These are phyloP conservation scores for Gila orcuttii DNA, from an alignment of 2,113 vertebrate genomes.

Conservation along the genomic window DNA sequence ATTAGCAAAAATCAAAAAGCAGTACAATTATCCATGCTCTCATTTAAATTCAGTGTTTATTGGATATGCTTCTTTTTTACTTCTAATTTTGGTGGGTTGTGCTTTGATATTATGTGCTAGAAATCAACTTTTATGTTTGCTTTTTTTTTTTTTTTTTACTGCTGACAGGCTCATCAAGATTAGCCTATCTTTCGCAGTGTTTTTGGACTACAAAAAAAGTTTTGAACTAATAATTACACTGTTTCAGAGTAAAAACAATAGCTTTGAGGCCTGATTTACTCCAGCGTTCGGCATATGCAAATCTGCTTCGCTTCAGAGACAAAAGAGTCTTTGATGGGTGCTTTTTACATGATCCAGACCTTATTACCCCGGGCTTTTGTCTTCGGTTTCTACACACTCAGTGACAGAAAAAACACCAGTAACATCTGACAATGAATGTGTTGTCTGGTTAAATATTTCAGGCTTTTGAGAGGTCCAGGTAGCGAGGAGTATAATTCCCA, in stretches of 20 bases:
- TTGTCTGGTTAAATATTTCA: slow-evolving; percentile 43
- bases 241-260: slow-evolving; percentile 6
- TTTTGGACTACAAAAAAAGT: not conserved
- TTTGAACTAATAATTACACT: slow-evolving; percentile 7
- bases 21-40: slow-evolving; percentile 2
- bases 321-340: slow-evolving; percentile 16
- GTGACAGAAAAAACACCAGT: slow-evolving; percentile 32
- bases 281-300: not conserved
- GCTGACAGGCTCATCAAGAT: not conserved
- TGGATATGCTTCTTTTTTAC: not conserved
- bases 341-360: slow-evolving; percentile 37
- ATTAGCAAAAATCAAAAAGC: not conserved
- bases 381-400: slow-evolving; percentile 24
- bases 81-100: not conserved
- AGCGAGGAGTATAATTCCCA: slow-evolving; percentile 30
- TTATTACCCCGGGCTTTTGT: slow-evolving; percentile 18
- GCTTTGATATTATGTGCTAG: slow-evolving; percentile 1
- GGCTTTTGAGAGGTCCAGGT: slow-evolving; percentile 35
- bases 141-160: not conserved
- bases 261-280: slow-evolving; percentile 17
- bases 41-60: slow-evolving; percentile 12
- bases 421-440: slow-evolving; percentile 38
- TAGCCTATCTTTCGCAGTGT: not conserved
- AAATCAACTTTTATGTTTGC: not conserved
- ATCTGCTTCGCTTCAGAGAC: slow-evolving; percentile 18